phyloP scores from a whole-genome alignment of 2,888 invertebrate species.

The Dynastes hyllus region DNA sequence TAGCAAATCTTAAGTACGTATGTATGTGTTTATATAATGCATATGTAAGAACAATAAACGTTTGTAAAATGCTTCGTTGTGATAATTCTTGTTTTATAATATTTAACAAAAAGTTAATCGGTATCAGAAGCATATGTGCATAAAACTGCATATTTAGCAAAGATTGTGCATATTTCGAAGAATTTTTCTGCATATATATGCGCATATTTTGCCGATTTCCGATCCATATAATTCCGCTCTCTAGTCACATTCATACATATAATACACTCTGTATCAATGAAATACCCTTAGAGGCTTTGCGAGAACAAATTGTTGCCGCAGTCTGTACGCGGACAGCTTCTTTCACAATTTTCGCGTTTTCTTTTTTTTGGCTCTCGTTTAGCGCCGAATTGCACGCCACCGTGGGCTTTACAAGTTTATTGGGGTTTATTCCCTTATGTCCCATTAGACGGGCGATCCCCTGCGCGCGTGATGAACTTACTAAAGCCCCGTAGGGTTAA shows the following conservation, averaged over 20 bases:
- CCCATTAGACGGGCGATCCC: constrained; percentile 62
- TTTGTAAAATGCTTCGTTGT: no score
- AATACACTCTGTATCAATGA: constrained; percentile 67
- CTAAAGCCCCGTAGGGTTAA: constrained; percentile 60
- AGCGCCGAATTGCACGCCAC: constrained; percentile 53
- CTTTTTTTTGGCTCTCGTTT: constrained; percentile 58
- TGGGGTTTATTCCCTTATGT: constrained; percentile 66
- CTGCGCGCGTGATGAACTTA: constrained; percentile 60
- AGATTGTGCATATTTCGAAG: no score
- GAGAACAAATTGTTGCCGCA: constrained; percentile 63
- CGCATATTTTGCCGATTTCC: no score
- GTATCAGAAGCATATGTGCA: no score
- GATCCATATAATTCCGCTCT: no score
- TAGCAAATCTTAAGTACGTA: no score
- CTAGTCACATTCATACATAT: not conserved
- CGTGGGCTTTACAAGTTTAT: constrained; percentile 65
- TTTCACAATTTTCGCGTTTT: constrained; percentile 45
- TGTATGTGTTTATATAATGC: no score
- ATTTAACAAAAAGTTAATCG: no score
- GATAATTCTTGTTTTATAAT: no score
- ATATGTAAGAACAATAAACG: no score
- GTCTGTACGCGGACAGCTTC: not conserved
- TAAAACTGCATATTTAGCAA: no score
- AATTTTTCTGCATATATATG: no score
- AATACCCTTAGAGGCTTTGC: constrained; percentile 51